Percentiles rank a stretch among this genome's conserved stretches.
Conservation (phyloP, 2,113 vertebrate species). For the Zosterops borbonicus region DNA sequence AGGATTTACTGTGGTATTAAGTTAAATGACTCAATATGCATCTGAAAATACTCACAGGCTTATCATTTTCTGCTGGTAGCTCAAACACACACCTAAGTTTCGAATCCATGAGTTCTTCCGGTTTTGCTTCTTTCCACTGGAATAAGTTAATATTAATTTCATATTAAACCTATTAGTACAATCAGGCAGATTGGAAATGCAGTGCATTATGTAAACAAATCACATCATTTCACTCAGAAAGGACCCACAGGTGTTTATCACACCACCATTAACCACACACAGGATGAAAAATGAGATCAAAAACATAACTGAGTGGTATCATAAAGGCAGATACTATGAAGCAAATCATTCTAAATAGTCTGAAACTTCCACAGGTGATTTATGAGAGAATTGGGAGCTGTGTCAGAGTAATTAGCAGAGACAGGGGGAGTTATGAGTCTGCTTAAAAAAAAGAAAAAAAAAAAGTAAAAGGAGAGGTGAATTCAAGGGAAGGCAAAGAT, state of each 20-base stretch:
- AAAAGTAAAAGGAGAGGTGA: background rate
- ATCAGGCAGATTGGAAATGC: slow-evolving; percentile 27
- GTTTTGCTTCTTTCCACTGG: slow-evolving; percentile 99
- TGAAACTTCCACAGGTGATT: background rate
- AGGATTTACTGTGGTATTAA: background rate
- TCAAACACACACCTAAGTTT: slow-evolving; percentile 99
- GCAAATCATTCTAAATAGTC: background rate
- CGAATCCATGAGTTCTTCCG: slow-evolving; percentile 98
- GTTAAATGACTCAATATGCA: background rate
- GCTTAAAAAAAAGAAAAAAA: fast-evolving
- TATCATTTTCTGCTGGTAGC: slow-evolving; percentile 93
- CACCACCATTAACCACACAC: background rate
- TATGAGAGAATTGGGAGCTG: background rate
- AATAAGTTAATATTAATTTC: slow-evolving; percentile 62
- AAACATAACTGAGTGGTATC: background rate
- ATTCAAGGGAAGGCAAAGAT: background rate
- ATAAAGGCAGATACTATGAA: background rate
- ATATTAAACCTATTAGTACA: slow-evolving; percentile 56
- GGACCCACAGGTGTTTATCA: background rate
- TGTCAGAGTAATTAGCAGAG: background rate
- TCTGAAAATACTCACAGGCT: slow-evolving; percentile 84
- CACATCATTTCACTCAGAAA: slow-evolving; percentile 38
- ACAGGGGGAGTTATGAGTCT: background rate
- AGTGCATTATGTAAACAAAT: slow-evolving; percentile 23
- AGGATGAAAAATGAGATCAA: background rate